Conservation (phyloP, 2,888 invertebrate species). For the Hecatera dysodea region DNA sequence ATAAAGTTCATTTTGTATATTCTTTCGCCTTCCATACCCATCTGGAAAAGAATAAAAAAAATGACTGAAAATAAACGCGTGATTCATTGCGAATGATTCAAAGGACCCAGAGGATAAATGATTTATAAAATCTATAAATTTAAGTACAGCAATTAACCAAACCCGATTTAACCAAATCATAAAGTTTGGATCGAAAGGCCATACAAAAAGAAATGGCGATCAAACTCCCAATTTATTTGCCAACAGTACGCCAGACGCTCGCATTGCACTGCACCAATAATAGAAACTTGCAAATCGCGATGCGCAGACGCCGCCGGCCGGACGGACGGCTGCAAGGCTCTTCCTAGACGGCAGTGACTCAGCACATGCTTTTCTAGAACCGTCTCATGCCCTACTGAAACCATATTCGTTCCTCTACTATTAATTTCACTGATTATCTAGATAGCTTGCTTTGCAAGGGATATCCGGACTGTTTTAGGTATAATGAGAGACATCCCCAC, state of each 20-base stretch:
- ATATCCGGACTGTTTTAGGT: slow-evolving; percentile 37
- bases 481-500: slow-evolving; percentile 33
- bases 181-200: background rate
- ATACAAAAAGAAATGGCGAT: background rate
- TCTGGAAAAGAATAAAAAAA: background rate
- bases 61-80: slow-evolving; percentile 10
- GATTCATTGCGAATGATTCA: slow-evolving; percentile 53
- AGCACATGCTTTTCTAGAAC: slow-evolving; percentile 59
- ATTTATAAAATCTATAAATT: slow-evolving; percentile 20
- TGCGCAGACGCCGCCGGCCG: slow-evolving; percentile 62
- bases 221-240: slow-evolving; percentile 42
- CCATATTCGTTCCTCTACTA: slow-evolving; percentile 48
- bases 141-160: background rate
- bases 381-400: slow-evolving; percentile 49
- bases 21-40: background rate
- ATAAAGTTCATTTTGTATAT: background rate
- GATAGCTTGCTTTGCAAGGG: slow-evolving; percentile 47
- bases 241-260: slow-evolving; percentile 52
- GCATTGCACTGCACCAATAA: slow-evolving; percentile 65
- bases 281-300: slow-evolving; percentile 63
- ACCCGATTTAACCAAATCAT: slow-evolving; percentile 14
- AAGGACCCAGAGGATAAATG: slow-evolving; percentile 25
- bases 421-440: slow-evolving; percentile 34
- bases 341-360: slow-evolving; percentile 66
- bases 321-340: slow-evolving; percentile 71